Base-by-base conservation (phyloP, 1,140 invertebrate genomes). In the Liolophura sinensis region DNA sequence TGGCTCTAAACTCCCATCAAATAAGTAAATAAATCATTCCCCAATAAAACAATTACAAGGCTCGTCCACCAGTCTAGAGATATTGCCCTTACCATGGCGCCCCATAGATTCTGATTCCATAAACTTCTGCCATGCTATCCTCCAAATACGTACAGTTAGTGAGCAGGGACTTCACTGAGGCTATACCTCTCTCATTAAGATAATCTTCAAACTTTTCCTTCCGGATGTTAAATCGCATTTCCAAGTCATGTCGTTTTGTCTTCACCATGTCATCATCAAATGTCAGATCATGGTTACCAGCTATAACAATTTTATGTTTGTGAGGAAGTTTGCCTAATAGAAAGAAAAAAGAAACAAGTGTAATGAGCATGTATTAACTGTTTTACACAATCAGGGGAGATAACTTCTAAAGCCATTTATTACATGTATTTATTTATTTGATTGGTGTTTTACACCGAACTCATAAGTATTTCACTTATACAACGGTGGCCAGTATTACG, bases 211-310 rank as follows among this genome's bases (percentile, higher is more conserved):
- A 68, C 16, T 64, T 51, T 27, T 64, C 20, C 16, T 40, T n/a
- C 58, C 20, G 62, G 20, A 64, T 47, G 48, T 46, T 51, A 62
- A 69, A 69, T 31, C 48, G 6, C 14, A 40, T 59, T 18, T 47
- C 9, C 20, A 67, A 46, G 24, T 73, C 59, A 20, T 63, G 20
- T 55, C 66, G 65, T 9, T 54, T 52, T 57, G 69, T 70, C 24
- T 64, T 24, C 0, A 74, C 54, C 51, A 70, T 57, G 11, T 71
- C 64, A 24, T 46, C 46, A 63, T 95, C 93, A 80, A 95, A 93
- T 73, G 91, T 93, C 9, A 94, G 83, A 77, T 95, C 93, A 85
- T 95, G 93, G 85, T 95, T 95, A 52, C 93, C 93, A 62, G 92
- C 92, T 77, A 95, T 94, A 0, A 94, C 91, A 67, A 95, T 88